Evolutionary conservation across 2,113 vertebrate genomes (phyloP), one percentile per base, ranked within the genome.

Genomic region (Ramphastos sulfuratus): DNA sequence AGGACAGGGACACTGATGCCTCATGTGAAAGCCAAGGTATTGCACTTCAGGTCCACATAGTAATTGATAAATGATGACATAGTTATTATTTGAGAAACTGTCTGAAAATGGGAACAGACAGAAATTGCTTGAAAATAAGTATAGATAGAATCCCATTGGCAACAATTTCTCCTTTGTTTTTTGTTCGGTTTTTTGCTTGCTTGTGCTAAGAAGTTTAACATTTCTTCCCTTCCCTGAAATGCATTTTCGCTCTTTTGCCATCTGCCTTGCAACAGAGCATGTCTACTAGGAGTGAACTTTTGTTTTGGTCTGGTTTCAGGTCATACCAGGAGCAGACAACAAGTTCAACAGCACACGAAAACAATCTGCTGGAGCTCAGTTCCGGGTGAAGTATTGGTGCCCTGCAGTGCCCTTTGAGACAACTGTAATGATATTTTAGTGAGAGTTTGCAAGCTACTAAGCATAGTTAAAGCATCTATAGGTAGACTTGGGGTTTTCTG

Each of bases 1-100:
- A 97, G 98, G 87, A 98, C 97, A 0, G 98, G 98, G 44, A 98
- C 98, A 2, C 74, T 98, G 52, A 97, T 98, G 97, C 97, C 97
- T 71, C 80, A 93, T 23, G 33, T 95, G 39, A 98, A 97, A 96
- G 94, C 96, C 64, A 98, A 97, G 96, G 98, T 98, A 97, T 72
- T 37, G 6, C 55, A 31, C 73, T 71, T 69, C 13, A 54, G 9
- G 15, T 92, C 72, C 37, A 35, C 3, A 2, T 42, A 28, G 9
- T 33, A 80, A 9, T 3, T 70, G 35, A 64, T 79, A 82, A 70
- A 70, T 37, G 15, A 52, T 58, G 42, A 35, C 39, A n/a, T 54
- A 65, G 15, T 54, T 75, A n/a, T 48, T 83, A 13, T 63, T 81
- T 73, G 71, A 71, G 27, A 78, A 80, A 54, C 13, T 81, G 60